Base-by-base conservation (phyloP, 2,797 vertebrate species). In the Pelobates cultripes region DNA sequence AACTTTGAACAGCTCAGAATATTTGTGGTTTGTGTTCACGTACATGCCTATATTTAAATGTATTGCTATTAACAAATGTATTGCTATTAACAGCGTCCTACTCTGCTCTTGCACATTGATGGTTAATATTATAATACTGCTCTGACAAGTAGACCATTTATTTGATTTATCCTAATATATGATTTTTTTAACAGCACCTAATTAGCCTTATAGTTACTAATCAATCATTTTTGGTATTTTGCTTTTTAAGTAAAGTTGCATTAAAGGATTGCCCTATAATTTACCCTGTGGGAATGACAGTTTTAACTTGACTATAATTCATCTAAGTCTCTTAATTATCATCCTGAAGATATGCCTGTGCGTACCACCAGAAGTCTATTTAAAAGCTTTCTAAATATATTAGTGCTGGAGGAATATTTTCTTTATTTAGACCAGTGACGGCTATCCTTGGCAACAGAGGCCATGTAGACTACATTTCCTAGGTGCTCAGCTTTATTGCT, bases 141-240 rank as follows among this genome's bases (percentile, higher is more conserved):
- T 64, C n/a, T 64, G 61, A 64, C 61, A 64, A 4, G n/a, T 6
- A 17, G 12, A 64, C 28, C 68, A 45, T 70, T 70, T 13, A 44
- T 15, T 45, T 70, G 68, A 70, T 45, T 70, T 44, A 70, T 70
- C 43, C 7, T 44, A 70, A 70, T 70, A 70, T 43, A 43, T 70
- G 40, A 28, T 40, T 70, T 70, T 68, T 70, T 45, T 70, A 70
- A 45, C 42, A 70, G 43, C 68, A 70, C 68, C 42, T 70, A 44
- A 70, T 70, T 44, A 45, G 14, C 42, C 42, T 45, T 17, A 70
- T 7, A 45, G 43, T 70, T 45, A 44, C 15, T 41, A 14, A 70
- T 70, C 68, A 70, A 70, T 70, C 68, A 70, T 70, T 70, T 68
- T 45, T 70, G 14, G 42, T 70, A 45, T 70, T 43, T 10, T 70